Evolutionary conservation across 1,140 invertebrate genomes (phyloP).

Genomic region (Drosophila virilis): DNA sequence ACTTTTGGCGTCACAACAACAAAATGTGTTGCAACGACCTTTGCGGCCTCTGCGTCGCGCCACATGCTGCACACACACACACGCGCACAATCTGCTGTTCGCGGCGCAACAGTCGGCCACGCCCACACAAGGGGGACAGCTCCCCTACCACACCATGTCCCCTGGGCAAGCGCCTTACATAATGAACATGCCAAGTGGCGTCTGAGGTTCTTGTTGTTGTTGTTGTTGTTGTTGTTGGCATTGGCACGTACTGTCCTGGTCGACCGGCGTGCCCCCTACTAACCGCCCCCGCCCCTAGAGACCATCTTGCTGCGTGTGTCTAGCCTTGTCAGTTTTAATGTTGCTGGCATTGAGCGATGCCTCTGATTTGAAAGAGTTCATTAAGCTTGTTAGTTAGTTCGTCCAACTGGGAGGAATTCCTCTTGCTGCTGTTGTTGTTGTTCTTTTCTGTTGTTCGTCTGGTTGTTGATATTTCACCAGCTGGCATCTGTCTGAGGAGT

Average conservation of each 20-base stretch:
- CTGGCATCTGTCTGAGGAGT: conserved; percentile 3
- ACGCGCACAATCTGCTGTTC: conserved; percentile 21
- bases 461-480: conserved; percentile 1
- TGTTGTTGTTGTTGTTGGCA: conserved; percentile 19
- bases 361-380: conserved; percentile 79
- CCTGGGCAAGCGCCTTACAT: conserved; percentile 32
- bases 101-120: conserved; percentile 65
- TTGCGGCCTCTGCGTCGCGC: conserved; percentile 62
- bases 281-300: not conserved
- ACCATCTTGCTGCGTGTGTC: conserved; percentile 21
- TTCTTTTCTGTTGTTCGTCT: not conserved
- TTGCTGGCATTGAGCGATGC: conserved; percentile 76
- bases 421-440: not conserved
- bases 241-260: conserved; percentile 30
- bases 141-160: not conserved
- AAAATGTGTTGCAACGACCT: conserved; percentile 79
- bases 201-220: conserved; percentile 30
- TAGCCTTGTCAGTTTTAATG: conserved; percentile 73
- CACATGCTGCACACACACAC: conserved; percentile 30
- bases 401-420: conserved; percentile 39
- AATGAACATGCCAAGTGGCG: conserved; percentile 62
- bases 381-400: conserved; percentile 67
- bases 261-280: not conserved
- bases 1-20: conserved; percentile 65
- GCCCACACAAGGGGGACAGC: conserved; percentile 29